These are phyloP conservation scores for Lepus timidus DNA, from an alignment of 2,113 vertebrate species.

Conservation along the genomic window DNA sequence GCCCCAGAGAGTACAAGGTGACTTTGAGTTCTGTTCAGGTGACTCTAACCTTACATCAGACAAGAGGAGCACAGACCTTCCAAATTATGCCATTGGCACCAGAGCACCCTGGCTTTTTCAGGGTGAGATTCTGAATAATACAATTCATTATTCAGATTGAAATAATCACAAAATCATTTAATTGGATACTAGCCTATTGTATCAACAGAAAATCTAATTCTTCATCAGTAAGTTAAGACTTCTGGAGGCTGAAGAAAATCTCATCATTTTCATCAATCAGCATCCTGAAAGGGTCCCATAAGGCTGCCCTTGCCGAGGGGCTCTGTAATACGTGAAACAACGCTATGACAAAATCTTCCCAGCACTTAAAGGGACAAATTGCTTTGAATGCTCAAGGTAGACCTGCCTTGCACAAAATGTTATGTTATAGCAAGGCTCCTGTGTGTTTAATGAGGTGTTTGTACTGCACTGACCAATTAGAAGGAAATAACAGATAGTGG, in stretches of 20 bases:
- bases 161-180: conserved; percentile 53
- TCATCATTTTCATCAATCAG: background rate
- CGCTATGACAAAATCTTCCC: conserved; percentile 6
- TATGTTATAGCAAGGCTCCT: background rate
- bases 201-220: conserved; percentile 57
- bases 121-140: background rate
- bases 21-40: background rate
- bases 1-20: background rate
- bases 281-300: background rate
- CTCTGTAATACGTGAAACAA: background rate
- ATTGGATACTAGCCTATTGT: background rate
- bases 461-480: background rate
- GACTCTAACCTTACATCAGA: background rate
- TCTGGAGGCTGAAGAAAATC: conserved; percentile 6
- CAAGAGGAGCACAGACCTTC: background rate
- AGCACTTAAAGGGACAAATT: conserved; percentile 12
- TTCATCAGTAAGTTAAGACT: conserved; percentile 9
- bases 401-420: background rate
- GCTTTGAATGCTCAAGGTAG: background rate
- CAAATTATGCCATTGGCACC: background rate
- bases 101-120: conserved; percentile 15
- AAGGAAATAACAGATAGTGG: conserved; percentile 23
- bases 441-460: conserved; percentile 46
- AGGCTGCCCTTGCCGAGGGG: background rate
- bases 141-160: conserved; percentile 57